These are phyloP conservation scores for Desoria tigrina DNA, from an alignment of 2,888 invertebrate genomes.

Conservation along the genomic window DNA sequence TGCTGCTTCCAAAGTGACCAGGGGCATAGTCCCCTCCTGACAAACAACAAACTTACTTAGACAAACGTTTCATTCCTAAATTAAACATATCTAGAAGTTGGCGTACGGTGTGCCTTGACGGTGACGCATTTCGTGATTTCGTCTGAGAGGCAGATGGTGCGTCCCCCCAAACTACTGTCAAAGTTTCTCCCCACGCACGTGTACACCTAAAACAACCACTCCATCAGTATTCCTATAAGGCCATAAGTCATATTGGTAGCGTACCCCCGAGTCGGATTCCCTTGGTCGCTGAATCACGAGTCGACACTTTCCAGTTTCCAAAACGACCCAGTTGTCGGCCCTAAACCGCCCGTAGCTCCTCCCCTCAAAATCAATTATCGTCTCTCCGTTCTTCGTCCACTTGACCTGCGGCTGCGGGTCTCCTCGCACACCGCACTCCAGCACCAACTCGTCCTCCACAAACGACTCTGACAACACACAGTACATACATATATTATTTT, in stretches of 20 bases:
- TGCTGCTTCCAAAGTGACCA: background rate
- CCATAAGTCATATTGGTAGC: background rate
- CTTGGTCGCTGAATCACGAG: conserved; percentile 34
- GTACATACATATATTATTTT: too few species aligned
- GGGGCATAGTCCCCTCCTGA: background rate
- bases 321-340: conserved; percentile 25
- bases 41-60: too few species aligned
- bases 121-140: conserved; percentile 30
- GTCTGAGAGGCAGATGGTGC: conserved; percentile 23
- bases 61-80: too few species aligned
- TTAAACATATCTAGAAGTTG: too few species aligned
- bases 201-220: conserved; percentile 20
- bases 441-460: conserved; percentile 70
- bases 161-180: conserved; percentile 20
- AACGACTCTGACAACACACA: conserved; percentile 66
- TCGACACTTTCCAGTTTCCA: conserved; percentile 35
- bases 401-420: conserved; percentile 71
- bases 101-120: too few species aligned
- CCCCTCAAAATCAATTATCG: conserved; percentile 56
- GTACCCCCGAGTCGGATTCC: conserved; percentile 30
- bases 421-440: conserved; percentile 77
- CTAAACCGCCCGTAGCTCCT: conserved; percentile 31
- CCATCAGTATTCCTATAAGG: background rate
- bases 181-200: conserved; percentile 28
- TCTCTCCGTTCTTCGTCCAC: conserved; percentile 73